Base-by-base conservation (phyloP, 2,888 invertebrate genomes). In the Calliopum simillimum region DNA sequence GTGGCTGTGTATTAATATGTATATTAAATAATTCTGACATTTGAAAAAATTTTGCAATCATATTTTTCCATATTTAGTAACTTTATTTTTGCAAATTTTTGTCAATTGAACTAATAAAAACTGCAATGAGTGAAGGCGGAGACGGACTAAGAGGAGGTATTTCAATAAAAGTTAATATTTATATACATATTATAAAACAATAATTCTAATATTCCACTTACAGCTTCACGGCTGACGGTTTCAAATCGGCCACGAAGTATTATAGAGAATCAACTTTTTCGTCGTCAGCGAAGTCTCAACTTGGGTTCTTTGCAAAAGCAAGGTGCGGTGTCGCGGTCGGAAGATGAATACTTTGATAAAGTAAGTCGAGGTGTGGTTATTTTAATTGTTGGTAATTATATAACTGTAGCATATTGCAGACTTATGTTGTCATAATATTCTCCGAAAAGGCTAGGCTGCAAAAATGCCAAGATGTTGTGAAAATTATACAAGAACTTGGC, bases 381-480 rank as follows among this genome's bases (percentile, higher is more conserved):
- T 63, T n/a, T 53, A 3, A 16, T 1, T 53, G 1, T 33, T 12
- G 11, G 11, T 41, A 51, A 19, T 55, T 43, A 41, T n/a, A n/a
- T n/a, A n/a, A n/a, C n/a, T n/a, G 16, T 46, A 62, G 11, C 4
- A 44, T 8, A 73, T 71, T 70, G 5, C 69, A 86, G 86, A 83
- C 85, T 3, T 85, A 83, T 70, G 77, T 85, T 43, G 83, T 85
- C 3, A 81, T 86, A 19, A 82, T 81, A 75, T 86, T 86, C 71
- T 84, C 86, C 49, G 82, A 81, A 63, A 85, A 84, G 74, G 81
- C 86, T 2, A 84, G 80, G 70, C 71, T 79, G 58, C 77, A 80
- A 1, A 81, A 82, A 69, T 85, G 86, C 25, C 79, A 82, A 70
- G 86, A 86, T 80, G 82, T 86, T 55, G 85, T 83, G 64, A 85